Percentiles rank a stretch among this genome's conserved stretches.
Evolutionary conservation across 2,113 vertebrate species (phyloP).

Genomic region (Cottus gobio): DNA sequence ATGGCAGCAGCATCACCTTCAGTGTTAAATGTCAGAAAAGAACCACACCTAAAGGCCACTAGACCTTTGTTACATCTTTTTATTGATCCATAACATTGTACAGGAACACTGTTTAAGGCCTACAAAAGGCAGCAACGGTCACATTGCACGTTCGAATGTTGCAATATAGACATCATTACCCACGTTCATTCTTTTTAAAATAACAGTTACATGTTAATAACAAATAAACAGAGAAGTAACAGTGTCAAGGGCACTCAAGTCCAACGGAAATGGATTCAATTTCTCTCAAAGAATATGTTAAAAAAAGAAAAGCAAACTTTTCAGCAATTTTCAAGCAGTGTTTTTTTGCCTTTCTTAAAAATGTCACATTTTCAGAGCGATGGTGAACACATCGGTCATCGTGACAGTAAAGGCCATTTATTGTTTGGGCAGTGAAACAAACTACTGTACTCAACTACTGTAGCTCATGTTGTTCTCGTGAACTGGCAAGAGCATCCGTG

Average conservation of each 20-base stretch:
- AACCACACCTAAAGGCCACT: not conserved
- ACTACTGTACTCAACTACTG: not conserved
- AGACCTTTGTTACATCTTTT: not conserved
- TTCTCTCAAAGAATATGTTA: not conserved
- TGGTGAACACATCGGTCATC: not conserved
- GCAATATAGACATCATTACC: not conserved
- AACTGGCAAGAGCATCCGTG: conserved; percentile 29
- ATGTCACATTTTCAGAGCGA: not conserved
- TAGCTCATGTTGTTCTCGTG: not conserved
- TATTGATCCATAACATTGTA: not conserved
- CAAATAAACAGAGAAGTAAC: not conserved
- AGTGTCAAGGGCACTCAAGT: not conserved
- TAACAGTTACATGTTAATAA: not conserved
- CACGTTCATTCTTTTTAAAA: not conserved
- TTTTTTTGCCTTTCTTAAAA: not conserved
- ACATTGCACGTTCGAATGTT: not conserved
- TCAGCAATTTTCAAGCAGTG: not conserved
- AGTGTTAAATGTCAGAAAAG: not conserved
- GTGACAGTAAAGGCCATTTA: not conserved
- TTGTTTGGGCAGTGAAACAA: not conserved
- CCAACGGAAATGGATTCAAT: not conserved
- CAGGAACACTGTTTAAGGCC: not conserved
- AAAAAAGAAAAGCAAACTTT: not conserved
- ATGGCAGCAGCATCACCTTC: not conserved
- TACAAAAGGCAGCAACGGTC: not conserved